These are phyloP conservation scores for Oreochromis grahami DNA, from an alignment of 2,797 vertebrate genomes.

Conservation along the genomic window DNA sequence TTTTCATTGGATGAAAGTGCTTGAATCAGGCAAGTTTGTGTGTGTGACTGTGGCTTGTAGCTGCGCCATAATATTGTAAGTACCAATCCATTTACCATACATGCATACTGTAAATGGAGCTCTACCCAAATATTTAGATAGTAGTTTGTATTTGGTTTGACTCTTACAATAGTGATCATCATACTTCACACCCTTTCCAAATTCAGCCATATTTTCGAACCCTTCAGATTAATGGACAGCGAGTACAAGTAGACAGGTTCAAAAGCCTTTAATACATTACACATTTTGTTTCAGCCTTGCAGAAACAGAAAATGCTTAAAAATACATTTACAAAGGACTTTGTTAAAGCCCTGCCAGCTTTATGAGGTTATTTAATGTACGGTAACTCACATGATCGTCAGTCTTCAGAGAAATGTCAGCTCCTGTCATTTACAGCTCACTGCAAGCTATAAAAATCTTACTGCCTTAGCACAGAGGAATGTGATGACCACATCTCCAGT, in stretches of 20 bases:
- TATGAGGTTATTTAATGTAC: slow-evolving; percentile 7
- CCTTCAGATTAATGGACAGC: background rate
- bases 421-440: slow-evolving; percentile 23
- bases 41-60: background rate
- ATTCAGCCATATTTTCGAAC: background rate
- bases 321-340: background rate
- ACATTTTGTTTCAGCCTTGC: background rate
- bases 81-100: background rate
- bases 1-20: background rate
- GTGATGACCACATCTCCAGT: slow-evolving; percentile 7
- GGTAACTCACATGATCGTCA: slow-evolving; percentile 20
- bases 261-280: background rate
- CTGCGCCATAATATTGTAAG: background rate
- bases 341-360: background rate
- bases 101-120: background rate
- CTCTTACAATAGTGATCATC: background rate
- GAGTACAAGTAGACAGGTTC: background rate
- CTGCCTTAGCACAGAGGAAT: background rate
- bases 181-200: background rate
- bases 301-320: background rate
- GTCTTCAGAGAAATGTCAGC: background rate
- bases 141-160: background rate
- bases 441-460: slow-evolving; percentile 37
- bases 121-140: background rate
- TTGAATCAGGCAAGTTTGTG: background rate